Evolutionary conservation across 2,888 invertebrate species (phyloP).

Genomic region (Germaria angustata): DNA sequence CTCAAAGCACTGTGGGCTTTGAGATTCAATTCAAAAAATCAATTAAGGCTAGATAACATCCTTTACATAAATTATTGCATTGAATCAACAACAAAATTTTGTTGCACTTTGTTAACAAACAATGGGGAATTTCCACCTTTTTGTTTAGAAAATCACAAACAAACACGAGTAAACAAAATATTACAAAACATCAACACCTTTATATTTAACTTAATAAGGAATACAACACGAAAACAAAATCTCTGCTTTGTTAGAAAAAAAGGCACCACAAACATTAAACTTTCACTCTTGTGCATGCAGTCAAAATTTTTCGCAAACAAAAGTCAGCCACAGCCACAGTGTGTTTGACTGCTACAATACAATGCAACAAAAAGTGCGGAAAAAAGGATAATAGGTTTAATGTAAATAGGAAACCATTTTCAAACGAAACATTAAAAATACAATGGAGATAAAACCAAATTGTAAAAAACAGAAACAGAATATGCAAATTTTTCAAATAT

Average conservation of each 20-base stretch:
- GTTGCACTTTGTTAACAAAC: constrained; percentile 4
- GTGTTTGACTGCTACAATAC: constrained; percentile 24
- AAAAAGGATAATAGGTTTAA: constrained; percentile 32
- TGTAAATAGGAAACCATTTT: background rate
- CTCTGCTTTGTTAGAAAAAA: constrained; percentile 29
- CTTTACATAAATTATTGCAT: constrained; percentile 14
- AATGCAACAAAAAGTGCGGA: background rate
- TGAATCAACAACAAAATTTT: background rate
- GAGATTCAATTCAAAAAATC: background rate
- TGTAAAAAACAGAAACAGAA: background rate
- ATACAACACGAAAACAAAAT: constrained; percentile 5
- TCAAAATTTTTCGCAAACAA: constrained; percentile 31
- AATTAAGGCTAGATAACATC: background rate
- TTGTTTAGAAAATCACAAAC: background rate
- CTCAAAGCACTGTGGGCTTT: too few species aligned
- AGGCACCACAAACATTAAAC: background rate
- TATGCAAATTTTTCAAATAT: constrained; percentile 33
- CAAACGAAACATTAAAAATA: constrained; percentile 10
- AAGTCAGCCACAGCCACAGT: constrained; percentile 51
- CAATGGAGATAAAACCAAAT: background rate
- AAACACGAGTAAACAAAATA: background rate
- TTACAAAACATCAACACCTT: constrained; percentile 56
- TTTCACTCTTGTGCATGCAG: constrained; percentile 16
- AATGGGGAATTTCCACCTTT: constrained; percentile 2
- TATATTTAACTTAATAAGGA: background rate